phyloP scores from a whole-genome alignment of 2,797 vertebrate genomes.

The Pachyuromys duprasi region DNA sequence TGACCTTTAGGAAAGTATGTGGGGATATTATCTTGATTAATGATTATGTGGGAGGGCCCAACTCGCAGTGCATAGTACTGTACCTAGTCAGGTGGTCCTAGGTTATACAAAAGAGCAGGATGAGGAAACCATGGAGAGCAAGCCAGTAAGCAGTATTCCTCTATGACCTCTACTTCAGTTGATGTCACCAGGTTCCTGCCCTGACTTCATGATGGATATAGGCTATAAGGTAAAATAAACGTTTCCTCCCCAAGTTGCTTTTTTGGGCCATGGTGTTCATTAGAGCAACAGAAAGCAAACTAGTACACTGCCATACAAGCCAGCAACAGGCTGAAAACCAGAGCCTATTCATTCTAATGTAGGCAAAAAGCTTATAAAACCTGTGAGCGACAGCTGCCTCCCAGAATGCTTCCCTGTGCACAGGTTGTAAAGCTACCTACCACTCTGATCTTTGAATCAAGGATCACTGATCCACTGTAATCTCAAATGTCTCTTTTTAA shows the following conservation, averaged over 20 bases:
- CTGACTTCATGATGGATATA: not conserved
- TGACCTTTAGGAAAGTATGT: not conserved
- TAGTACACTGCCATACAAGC: not conserved
- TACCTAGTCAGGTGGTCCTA: not conserved
- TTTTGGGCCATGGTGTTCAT: not conserved
- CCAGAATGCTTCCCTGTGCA: not conserved
- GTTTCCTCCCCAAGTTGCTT: not conserved
- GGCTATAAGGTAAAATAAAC: not conserved
- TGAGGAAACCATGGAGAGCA: not conserved
- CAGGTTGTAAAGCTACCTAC: not conserved
- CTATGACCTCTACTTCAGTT: not conserved
- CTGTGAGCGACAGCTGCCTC: not conserved
- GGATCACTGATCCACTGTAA: not conserved
- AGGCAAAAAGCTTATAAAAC: not conserved
- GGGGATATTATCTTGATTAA: not conserved
- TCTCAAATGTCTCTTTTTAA: not conserved
- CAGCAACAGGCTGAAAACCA: not conserved
- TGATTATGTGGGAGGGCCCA: not conserved
- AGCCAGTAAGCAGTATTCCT: not conserved
- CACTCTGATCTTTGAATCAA: not conserved
- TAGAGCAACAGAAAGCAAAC: not conserved
- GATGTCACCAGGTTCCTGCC: not conserved
- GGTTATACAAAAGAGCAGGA: too few relatives aligned
- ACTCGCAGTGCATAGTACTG: not conserved
- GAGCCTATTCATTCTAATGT: not conserved